phyloP scores from a whole-genome alignment of 2,797 vertebrate genomes.

The Alectoris magna region DNA sequence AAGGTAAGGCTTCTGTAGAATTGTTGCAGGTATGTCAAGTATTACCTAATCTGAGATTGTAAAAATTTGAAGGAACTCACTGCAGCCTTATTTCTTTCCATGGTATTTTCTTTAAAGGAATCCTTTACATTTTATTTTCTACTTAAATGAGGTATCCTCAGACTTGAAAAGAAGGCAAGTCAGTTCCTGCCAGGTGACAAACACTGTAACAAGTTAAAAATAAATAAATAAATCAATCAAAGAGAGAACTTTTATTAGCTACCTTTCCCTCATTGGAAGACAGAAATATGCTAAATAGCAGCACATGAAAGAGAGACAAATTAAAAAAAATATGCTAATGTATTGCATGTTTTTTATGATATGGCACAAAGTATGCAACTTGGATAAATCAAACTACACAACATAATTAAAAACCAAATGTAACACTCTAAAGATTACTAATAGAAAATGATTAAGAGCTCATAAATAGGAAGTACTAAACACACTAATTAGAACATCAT shows the following conservation, averaged over 20 bases:
- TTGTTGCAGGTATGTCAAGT: not conserved
- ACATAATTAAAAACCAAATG: not conserved
- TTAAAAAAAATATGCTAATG: conserved; percentile 43
- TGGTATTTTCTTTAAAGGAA: not conserved
- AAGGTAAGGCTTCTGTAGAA: not conserved
- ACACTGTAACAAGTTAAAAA: not conserved
- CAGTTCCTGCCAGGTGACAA: not conserved
- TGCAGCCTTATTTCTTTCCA: not conserved
- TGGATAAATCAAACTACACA: conserved; percentile 19
- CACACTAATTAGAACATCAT: conserved; percentile 23
- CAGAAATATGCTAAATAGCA: not conserved
- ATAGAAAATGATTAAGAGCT: conserved; percentile 9
- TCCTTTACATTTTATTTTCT: conserved; percentile 11
- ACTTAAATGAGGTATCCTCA: not conserved
- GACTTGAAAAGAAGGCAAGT: not conserved
- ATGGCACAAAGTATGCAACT: not conserved
- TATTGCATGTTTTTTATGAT: conserved; percentile 10
- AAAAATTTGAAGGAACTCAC: not conserved
- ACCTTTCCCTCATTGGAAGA: not conserved
- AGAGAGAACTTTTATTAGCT: conserved; percentile 5
- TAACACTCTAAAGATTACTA: conserved; percentile 9
- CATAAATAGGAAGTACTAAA: conserved; percentile 40
- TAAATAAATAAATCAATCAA: conserved; percentile 6
- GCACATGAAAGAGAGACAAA: conserved; percentile 29
- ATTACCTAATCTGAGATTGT: not conserved